Conservation (phyloP, 1,140 invertebrate species). For the Leptinotarsa defecta region DNA sequence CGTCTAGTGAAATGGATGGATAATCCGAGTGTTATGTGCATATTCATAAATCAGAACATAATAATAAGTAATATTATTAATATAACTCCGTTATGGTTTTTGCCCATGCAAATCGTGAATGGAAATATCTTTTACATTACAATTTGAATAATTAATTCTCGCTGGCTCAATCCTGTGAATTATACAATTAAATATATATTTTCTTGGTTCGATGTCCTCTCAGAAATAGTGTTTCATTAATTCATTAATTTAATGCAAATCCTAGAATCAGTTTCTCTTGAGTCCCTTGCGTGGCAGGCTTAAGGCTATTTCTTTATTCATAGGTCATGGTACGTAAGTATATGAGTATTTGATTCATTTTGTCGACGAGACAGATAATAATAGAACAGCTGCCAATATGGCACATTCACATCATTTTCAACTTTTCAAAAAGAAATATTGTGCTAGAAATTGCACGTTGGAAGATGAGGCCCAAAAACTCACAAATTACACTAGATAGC, state of each 20-base stretch:
- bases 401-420: no score
- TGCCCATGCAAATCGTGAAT: conserved; percentile 32
- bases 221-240: conserved; percentile 12
- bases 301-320: no score
- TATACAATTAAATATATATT: conserved; percentile 35
- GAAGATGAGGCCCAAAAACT: neutral
- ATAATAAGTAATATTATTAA: conserved; percentile 27
- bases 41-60: conserved; percentile 25
- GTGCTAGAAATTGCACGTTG: no score
- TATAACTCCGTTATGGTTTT: conserved; percentile 32
- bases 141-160: conserved; percentile 35
- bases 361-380: no score
- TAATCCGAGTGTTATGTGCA: neutral
- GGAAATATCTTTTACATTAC: conserved; percentile 30
- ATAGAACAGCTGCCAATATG: no score
- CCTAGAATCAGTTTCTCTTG: neutral
- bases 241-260: neutral
- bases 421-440: no score
- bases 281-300: no score
- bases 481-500: neutral
- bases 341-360: no score
- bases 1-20: conserved; percentile 18
- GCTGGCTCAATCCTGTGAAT: conserved; percentile 29
- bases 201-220: conserved; percentile 29
- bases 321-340: no score